Evolutionary conservation across 2,797 vertebrate species (phyloP).

Genomic region (Mormyrops attenuatus): DNA sequence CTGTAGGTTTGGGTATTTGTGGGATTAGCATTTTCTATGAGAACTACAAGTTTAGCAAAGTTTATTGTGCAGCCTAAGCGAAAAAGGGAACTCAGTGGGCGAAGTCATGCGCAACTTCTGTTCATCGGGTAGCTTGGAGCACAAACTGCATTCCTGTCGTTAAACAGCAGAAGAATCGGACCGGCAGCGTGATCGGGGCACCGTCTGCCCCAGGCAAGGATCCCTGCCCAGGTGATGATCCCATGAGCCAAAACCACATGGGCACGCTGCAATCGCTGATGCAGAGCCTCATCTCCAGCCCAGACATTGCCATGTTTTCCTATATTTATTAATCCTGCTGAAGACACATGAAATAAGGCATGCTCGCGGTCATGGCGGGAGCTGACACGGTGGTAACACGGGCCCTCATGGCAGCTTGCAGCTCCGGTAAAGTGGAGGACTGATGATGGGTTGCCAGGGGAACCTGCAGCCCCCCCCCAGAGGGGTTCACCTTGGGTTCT

Average conservation of each 20-base stretch:
- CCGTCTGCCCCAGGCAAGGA: not conserved
- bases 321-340: not conserved
- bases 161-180: not conserved
- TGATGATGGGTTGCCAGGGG: not conserved
- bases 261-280: not conserved
- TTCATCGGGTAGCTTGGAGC: not conserved
- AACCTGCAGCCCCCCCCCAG: not conserved
- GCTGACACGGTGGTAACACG: not conserved
- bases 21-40: not conserved
- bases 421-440: not conserved
- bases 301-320: not conserved
- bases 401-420: not conserved
- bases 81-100: not conserved
- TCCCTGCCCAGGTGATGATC: not conserved
- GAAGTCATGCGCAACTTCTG: not conserved
- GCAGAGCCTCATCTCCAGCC: not conserved
- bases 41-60: not conserved
- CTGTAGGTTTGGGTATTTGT: not conserved
- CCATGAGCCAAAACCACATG: not conserved
- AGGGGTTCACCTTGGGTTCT: not conserved
- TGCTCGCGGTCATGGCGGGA: not conserved
- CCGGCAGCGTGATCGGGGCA: not conserved
- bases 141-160: not conserved
- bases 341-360: not conserved
- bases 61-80: not conserved